A percentile compares a stretch with the other conserved stretches of the same genome.
Conservation (phyloP, 2,888 invertebrate genomes). For the Cephus pygmeus region DNA sequence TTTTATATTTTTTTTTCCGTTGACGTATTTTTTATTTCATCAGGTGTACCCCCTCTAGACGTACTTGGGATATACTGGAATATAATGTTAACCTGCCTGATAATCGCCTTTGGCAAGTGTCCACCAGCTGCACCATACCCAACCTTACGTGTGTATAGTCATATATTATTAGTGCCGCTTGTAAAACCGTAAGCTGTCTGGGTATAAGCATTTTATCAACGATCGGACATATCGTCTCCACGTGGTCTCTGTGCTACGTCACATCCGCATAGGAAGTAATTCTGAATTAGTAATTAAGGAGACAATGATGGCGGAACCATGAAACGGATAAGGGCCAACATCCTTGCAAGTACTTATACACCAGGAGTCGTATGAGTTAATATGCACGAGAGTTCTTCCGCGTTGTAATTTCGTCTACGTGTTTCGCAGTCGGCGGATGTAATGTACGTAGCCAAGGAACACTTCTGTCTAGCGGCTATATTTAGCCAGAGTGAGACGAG, state of each 20-base stretch:
- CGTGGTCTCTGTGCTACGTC: slow-evolving; percentile 37
- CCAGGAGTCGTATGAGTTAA: slow-evolving; percentile 18
- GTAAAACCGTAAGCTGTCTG: background rate
- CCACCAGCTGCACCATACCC: slow-evolving; percentile 32
- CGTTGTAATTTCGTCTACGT: slow-evolving; percentile 25
- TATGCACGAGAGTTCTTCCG: slow-evolving; percentile 27
- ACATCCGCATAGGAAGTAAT: slow-evolving; percentile 59
- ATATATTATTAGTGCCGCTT: slow-evolving; percentile 4
- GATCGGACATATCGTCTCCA: slow-evolving; percentile 21
- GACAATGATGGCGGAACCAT: slow-evolving; percentile 52
- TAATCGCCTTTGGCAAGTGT: slow-evolving; percentile 32
- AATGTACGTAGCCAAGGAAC: background rate
- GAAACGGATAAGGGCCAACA: slow-evolving; percentile 37
- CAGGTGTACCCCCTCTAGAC: background rate
- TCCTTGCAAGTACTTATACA: background rate
- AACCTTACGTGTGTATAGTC: background rate
- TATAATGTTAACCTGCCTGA: slow-evolving; percentile 8
- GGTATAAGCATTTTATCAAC: slow-evolving; percentile 36
- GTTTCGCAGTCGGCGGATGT: slow-evolving; percentile 16
- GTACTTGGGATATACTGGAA: background rate
- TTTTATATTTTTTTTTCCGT: background rate
- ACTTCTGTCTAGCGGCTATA: background rate
- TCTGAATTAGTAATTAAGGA: slow-evolving; percentile 57
- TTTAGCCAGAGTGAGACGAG: background rate
- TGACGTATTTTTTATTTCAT: background rate